A percentile compares a stretch with the other conserved stretches of the same genome.
phyloP scores from a whole-genome alignment of 2,797 vertebrate genomes.

The Platalea minor region DNA sequence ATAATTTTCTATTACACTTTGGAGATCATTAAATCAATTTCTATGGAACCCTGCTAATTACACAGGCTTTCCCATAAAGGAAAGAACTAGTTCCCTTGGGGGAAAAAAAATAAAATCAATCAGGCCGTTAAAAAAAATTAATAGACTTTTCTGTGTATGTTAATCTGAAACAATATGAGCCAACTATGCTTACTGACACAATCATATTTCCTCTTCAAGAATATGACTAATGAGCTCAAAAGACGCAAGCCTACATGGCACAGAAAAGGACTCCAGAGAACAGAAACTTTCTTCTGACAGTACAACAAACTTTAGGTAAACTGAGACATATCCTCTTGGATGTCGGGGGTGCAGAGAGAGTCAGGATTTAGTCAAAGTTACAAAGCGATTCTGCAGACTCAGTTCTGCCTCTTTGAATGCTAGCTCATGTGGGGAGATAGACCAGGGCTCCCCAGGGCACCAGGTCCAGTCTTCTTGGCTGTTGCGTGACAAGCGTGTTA shows the following conservation, averaged over 20 bases:
- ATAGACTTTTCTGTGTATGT: not conserved
- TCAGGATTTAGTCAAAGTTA: not conserved
- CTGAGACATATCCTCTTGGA: not conserved
- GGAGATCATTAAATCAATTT: not conserved
- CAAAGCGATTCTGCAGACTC: not conserved
- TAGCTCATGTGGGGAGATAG: not conserved
- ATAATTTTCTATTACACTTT: not conserved
- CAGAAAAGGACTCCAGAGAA: not conserved
- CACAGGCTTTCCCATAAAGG: not conserved
- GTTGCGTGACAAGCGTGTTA: accelerated
- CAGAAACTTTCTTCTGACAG: not conserved
- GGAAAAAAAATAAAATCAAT: not conserved
- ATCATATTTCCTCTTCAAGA: not conserved
- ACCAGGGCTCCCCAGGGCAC: not conserved
- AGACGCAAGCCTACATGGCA: not conserved
- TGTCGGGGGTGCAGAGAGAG: too few species aligned
- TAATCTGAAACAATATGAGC: not conserved
- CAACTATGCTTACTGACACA: not conserved
- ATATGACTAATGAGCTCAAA: not conserved
- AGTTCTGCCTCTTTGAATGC: not conserved
- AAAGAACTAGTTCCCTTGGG: not conserved
- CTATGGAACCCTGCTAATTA: not conserved
- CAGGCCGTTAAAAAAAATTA: not conserved
- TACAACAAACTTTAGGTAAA: not conserved
- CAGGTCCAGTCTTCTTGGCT: not conserved